These are phyloP conservation scores for Stramonita haemastoma DNA, from an alignment of 2,888 invertebrate genomes.

Conservation along the genomic window DNA sequence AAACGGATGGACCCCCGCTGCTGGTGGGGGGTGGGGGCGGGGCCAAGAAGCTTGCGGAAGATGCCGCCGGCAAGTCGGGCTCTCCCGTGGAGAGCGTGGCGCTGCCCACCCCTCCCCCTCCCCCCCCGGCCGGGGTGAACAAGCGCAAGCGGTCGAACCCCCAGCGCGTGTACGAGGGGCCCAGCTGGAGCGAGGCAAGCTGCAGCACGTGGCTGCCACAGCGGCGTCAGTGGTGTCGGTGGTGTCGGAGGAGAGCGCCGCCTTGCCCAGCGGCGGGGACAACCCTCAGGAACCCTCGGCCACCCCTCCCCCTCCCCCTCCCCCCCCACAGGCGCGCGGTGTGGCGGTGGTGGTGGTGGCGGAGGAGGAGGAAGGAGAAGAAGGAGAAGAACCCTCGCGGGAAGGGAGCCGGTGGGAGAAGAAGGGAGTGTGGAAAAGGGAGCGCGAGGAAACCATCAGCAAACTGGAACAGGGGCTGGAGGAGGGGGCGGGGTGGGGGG, in stretches of 20 bases:
- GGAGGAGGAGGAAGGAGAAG: too few relatives aligned
- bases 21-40: slow-evolving; percentile 26
- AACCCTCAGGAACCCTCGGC: slow-evolving; percentile 31
- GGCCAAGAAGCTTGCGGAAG: slow-evolving; percentile 28
- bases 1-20: slow-evolving; percentile 43
- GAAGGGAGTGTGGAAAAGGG: neutral
- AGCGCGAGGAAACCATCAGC: slow-evolving; percentile 32
- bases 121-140: slow-evolving; percentile 63
- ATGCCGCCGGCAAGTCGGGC: neutral
- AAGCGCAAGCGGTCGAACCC: slow-evolving; percentile 94
- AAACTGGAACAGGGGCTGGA: slow-evolving; percentile 38
- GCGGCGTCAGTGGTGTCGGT: slow-evolving; percentile 6
- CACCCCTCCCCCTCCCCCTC: neutral
- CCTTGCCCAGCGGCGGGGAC: neutral
- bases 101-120: slow-evolving; percentile 38
- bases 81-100: slow-evolving; percentile 42
- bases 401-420: neutral
- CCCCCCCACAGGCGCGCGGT: neutral
- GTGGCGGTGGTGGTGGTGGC: too few relatives aligned
- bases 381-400: neutral
- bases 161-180: slow-evolving; percentile 96
- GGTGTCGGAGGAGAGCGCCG: neutral
- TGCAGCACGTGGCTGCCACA: slow-evolving; percentile 22
- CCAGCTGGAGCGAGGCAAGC: slow-evolving; percentile 71
- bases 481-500: slow-evolving; percentile 11